These are phyloP conservation scores for Macroteleia sp. DNA, from an alignment of 2,888 invertebrate species.

Conservation along the genomic window DNA sequence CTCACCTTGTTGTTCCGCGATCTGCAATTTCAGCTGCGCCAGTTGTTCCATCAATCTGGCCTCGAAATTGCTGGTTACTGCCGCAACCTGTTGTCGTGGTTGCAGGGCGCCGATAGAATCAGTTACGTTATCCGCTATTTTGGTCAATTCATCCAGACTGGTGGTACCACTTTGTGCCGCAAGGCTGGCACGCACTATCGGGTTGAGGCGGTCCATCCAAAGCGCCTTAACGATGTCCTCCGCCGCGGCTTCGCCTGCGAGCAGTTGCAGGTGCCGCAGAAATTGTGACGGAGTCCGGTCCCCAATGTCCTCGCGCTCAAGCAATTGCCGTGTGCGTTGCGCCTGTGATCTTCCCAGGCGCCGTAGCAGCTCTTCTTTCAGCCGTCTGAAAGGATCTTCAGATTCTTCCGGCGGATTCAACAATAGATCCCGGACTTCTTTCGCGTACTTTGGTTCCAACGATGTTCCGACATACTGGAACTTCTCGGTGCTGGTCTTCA, in stretches of 20 bases:
- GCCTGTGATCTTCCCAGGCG: background rate
- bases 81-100: background rate
- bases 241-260: background rate
- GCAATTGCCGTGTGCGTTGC: background rate
- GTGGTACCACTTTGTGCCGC: background rate
- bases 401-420: background rate
- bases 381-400: background rate
- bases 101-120: background rate
- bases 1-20: too few species aligned
- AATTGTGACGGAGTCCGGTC: constrained; percentile 32
- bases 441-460: background rate
- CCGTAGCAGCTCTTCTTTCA: background rate
- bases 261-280: constrained; percentile 1
- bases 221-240: background rate
- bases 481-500: background rate
- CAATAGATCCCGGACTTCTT: background rate
- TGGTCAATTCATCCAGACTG: background rate
- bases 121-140: background rate
- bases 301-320: constrained; percentile 14
- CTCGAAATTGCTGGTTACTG: background rate
- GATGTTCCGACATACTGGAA: background rate
- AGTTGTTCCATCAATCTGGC: constrained; percentile 52
- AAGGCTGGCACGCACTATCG: background rate
- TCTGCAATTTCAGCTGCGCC: background rate
- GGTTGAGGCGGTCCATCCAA: background rate